phyloP scores from a whole-genome alignment of 92 coral and sea anemone genomes.

The Zoanthus sociatus region DNA sequence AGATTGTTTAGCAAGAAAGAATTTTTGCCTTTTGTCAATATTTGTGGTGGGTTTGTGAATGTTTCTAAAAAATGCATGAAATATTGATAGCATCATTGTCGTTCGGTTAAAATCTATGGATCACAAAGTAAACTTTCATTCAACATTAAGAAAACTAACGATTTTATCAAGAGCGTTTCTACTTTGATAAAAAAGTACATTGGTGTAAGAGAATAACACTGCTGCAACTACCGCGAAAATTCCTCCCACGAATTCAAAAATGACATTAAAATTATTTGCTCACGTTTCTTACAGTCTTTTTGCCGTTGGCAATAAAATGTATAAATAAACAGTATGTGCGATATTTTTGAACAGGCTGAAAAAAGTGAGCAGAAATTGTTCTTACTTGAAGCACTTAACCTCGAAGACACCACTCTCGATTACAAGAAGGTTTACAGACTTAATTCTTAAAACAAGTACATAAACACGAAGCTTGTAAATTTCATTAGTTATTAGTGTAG shows the following conservation, averaged over 20 bases:
- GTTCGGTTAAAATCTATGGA: constrained; percentile 1
- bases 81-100: constrained; percentile 6
- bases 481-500: constrained; percentile 50
- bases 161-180: background rate
- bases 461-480: constrained; percentile 37
- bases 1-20: background rate
- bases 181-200: background rate
- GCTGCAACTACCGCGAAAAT: background rate
- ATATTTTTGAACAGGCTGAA: constrained; percentile 16
- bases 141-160: constrained; percentile 7
- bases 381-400: background rate
- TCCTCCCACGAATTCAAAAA: constrained; percentile 11
- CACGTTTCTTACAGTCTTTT: background rate
- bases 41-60: constrained; percentile 22
- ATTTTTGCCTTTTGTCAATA: constrained; percentile 15
- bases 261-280: background rate
- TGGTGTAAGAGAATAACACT: background rate
- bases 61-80: constrained; percentile 7
- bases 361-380: background rate
- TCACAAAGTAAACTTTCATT: background rate
- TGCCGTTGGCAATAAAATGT: constrained; percentile 25
- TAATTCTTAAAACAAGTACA: constrained; percentile 24
- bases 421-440: constrained; percentile 6
- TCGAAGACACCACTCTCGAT: background rate
- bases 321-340: background rate